Conservation (phyloP, 2,113 vertebrate species). For the Stomatorhinus ivindoensis region DNA sequence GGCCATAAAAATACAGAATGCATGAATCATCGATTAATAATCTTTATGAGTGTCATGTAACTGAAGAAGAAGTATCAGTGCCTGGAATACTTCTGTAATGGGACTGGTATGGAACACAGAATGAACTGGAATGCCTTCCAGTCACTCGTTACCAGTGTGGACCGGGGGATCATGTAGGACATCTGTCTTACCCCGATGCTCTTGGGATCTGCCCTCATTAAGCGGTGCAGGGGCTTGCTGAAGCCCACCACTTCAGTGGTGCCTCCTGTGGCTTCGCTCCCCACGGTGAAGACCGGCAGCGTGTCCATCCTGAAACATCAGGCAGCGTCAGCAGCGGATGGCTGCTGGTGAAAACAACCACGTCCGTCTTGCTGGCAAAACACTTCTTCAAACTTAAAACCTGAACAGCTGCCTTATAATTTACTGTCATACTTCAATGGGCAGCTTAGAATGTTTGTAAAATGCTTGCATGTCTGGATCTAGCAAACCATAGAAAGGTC, state of each 20-base stretch:
- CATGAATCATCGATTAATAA: neutral
- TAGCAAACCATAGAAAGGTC: neutral
- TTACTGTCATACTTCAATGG: neutral
- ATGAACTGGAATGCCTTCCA: neutral
- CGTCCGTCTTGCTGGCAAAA: neutral
- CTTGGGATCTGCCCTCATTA: constrained; percentile 57
- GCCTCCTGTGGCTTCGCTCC: neutral
- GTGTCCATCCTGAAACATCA: neutral
- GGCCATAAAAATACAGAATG: neutral
- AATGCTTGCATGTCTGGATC: neutral
- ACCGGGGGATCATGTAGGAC: neutral
- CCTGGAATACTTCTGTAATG: neutral
- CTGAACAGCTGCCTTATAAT: neutral
- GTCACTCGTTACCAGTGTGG: neutral
- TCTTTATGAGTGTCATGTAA: neutral
- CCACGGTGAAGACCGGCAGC: neutral
- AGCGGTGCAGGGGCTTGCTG: constrained; percentile 60
- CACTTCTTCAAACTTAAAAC: neutral
- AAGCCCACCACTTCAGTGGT: constrained; percentile 36
- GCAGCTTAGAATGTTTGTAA: neutral
- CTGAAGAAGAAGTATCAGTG: neutral
- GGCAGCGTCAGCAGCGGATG: neutral
- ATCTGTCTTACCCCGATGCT: constrained; percentile 44
- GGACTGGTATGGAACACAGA: neutral
- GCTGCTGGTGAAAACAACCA: neutral